Evolutionary conservation across 2,888 invertebrate species (phyloP), one percentile per base, ranked within the genome.

Genomic region (Marasmarcha lunaedactyla): DNA sequence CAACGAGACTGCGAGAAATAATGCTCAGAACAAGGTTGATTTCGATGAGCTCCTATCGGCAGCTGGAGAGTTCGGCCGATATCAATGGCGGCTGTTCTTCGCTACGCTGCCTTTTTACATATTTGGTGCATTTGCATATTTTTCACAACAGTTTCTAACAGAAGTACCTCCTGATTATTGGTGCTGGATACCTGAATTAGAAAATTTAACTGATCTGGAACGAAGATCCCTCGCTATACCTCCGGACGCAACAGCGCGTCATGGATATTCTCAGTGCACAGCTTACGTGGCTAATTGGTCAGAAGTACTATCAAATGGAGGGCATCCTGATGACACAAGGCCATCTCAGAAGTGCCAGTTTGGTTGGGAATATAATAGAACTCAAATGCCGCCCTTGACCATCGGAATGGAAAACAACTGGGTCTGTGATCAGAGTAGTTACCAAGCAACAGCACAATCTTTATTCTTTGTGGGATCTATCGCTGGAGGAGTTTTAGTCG

Each of bases 361-460:
- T 46, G 72, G 76, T 42, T 76, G 73, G 73, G 76, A 76, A 46
- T 76, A 70, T 27, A 65, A 76, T 40, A 61, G 49, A 40, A 61
- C 64, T 6, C 72, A 74, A 51, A 69, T 76, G 50, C 66, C 74
- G 0, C 74, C 74, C 43, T 56, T 64, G 1, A 76, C 74, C 3
- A 67, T 72, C 35, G 51, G 63, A 2, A 74, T 64, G 43, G 72
- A 74, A 46, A 42, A 68, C 44, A 68, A 63, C 33, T 76, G 76
- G 73, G 72, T 74, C 4, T 76, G 74, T 43, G 66, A 74, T 1
- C 63, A 47, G 42, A 49, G 54, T 26, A 72, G 69, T 46, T 65
- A 73, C 41, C 71, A 71, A 54, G 73, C 71, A 1, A 60, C 63
- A 1, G 72, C 73, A 0, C 74, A 74, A 42, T 59, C 72, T 1